These are phyloP conservation scores for Halocynthia aurantium DNA, from an alignment of 23 tunicate genomes.

Conservation along the genomic window DNA sequence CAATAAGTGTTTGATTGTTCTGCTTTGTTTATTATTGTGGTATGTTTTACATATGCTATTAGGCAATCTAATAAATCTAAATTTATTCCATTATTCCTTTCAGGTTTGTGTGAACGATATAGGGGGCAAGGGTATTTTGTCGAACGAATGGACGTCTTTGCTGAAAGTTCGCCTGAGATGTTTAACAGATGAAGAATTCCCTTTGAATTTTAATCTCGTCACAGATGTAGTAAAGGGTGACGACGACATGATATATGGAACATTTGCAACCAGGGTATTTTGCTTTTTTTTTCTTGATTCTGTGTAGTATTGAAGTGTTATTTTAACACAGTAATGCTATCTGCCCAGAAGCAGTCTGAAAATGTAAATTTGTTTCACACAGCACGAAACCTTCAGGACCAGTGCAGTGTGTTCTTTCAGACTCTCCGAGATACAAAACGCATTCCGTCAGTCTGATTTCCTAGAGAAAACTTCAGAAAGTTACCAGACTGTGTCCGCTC, in stretches of 20 bases:
- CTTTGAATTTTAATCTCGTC: neutral
- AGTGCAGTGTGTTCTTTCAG: slow-evolving; percentile 25
- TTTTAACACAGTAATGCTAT: neutral
- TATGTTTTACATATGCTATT: too few species aligned
- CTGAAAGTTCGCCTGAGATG: slow-evolving; percentile 12
- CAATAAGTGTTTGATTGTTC: too few species aligned
- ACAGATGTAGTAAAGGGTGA: slow-evolving; percentile 11
- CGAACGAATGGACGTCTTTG: slow-evolving; percentile 7
- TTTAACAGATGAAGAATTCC: neutral
- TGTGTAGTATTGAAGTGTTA: neutral
- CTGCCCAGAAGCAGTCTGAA: neutral
- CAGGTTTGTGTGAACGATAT: slow-evolving; percentile 21
- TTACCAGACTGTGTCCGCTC: neutral
- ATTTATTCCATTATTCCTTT: neutral
- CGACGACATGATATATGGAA: slow-evolving; percentile 16
- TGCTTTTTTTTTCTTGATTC: neutral
- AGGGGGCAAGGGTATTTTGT: slow-evolving; percentile 6
- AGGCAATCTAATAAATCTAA: neutral
- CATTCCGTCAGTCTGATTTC: slow-evolving; percentile 2
- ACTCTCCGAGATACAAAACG: slow-evolving; percentile 11
- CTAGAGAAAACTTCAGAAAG: neutral
- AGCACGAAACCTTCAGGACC: slow-evolving; percentile 17
- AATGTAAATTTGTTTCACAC: neutral
- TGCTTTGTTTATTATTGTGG: neutral
- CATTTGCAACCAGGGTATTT: slow-evolving; percentile 15